Conservation (phyloP, 2,888 invertebrate species). For the Emmelina monodactyla region DNA sequence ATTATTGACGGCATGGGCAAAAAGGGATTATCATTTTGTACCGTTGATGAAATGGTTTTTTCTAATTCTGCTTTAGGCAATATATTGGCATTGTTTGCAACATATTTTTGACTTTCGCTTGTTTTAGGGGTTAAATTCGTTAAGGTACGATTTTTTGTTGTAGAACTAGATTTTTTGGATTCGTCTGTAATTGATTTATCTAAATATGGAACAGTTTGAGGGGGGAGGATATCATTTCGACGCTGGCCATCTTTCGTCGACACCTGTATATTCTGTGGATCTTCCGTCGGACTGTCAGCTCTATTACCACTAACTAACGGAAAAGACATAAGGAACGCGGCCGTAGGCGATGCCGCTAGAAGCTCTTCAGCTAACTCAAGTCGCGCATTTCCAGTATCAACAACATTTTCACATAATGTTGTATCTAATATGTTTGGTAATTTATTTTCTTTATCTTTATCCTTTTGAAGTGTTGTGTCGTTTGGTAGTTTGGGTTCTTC, state of each 20-base stretch:
- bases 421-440: constrained; percentile 43
- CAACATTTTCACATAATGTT: constrained; percentile 45
- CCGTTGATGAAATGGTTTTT: constrained; percentile 27
- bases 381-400: constrained; percentile 62
- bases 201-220: constrained; percentile 24
- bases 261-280: constrained; percentile 24
- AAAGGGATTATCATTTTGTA: constrained; percentile 46
- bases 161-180: constrained; percentile 20
- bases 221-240: constrained; percentile 26
- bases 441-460: constrained; percentile 44
- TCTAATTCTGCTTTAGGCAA: constrained; percentile 23
- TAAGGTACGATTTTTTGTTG: constrained; percentile 17
- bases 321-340: constrained; percentile 78
- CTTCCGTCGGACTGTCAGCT: constrained; percentile 57
- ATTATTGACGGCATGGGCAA: constrained; percentile 43
- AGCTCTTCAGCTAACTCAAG: constrained; percentile 65
- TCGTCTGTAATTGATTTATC: constrained; percentile 24
- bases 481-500: constrained; percentile 9
- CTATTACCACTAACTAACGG: constrained; percentile 72
- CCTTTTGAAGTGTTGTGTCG: constrained; percentile 15
- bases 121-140: constrained; percentile 24
- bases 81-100: constrained; percentile 19
- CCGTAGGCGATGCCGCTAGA: constrained; percentile 72
- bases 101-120: constrained; percentile 30
- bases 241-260: constrained; percentile 26